Percentiles rank a stretch among this genome's conserved stretches.
Conservation (phyloP, 2,797 vertebrate genomes). For the Acanthurus lineatus region DNA sequence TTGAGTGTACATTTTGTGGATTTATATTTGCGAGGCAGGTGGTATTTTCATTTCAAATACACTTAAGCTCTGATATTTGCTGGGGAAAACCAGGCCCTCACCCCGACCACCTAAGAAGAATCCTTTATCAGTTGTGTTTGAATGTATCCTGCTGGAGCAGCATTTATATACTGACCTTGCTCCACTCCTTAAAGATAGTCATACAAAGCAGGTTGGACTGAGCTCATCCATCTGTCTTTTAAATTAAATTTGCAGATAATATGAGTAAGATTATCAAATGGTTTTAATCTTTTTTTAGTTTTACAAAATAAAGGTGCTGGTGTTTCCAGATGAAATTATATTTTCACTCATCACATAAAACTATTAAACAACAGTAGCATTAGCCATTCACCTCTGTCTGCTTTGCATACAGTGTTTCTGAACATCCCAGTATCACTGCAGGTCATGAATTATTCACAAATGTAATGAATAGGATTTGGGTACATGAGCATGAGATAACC, state of each 20-base stretch:
- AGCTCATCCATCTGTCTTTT: neutral
- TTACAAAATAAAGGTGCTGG: neutral
- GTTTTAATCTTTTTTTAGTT: neutral
- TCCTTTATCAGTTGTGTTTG: neutral
- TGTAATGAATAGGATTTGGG: too few species aligned
- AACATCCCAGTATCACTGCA: too few species aligned
- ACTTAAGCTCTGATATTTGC: conserved; percentile 1
- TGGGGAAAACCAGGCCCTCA: neutral
- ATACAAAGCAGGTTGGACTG: neutral
- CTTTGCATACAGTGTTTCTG: too few species aligned
- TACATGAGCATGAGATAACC: too few species aligned
- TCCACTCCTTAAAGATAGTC: neutral
- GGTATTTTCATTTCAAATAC: conserved; percentile 2
- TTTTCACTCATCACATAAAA: neutral
- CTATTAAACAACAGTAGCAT: neutral
- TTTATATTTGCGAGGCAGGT: neutral
- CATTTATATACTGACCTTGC: neutral
- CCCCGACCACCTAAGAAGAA: neutral
- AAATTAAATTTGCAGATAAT: neutral
- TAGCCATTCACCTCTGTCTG: too few species aligned
- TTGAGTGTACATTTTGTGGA: neutral
- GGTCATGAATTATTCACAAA: too few species aligned
- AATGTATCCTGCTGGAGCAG: neutral
- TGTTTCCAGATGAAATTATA: neutral
- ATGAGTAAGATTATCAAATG: neutral